Evolutionary conservation across 2,888 invertebrate species (phyloP).

Genomic region (Andrena camellia): DNA sequence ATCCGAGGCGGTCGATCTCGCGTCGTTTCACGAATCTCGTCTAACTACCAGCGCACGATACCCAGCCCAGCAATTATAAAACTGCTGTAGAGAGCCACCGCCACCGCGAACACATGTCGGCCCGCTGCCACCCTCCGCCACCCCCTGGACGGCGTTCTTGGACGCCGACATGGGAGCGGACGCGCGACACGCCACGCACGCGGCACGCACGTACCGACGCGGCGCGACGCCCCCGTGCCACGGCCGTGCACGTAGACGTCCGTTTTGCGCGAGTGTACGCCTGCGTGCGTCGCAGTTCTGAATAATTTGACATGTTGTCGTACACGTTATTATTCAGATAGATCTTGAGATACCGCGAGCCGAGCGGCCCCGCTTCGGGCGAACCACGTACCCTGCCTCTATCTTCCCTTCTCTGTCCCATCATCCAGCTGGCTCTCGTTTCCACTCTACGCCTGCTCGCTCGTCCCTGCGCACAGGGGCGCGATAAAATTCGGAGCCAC

Average conservation of each 20-base stretch:
- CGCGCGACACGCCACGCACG: conserved; percentile 69
- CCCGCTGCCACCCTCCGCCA: conserved; percentile 48
- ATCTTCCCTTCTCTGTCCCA: not conserved
- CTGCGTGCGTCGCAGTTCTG: conserved; percentile 80
- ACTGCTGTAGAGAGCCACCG: conserved; percentile 74
- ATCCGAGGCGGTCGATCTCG: conserved; percentile 19
- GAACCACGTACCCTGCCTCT: conserved; percentile 1
- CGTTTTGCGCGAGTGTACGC: conserved; percentile 58
- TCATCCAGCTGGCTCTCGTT: conserved; percentile 23
- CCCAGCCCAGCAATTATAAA: conserved; percentile 78
- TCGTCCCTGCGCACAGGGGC: conserved; percentile 38
- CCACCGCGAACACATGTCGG: conserved; percentile 79
- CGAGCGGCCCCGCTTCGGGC: conserved; percentile 60
- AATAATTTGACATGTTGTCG: conserved; percentile 85
- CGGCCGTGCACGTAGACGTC: conserved; percentile 21
- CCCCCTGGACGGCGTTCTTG: conserved; percentile 52
- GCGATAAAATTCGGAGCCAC: conserved; percentile 55
- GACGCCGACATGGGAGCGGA: conserved; percentile 70
- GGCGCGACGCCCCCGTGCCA: conserved; percentile 44
- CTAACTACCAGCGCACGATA: conserved; percentile 64
- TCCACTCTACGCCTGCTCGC: conserved; percentile 20
- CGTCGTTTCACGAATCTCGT: conserved; percentile 67
- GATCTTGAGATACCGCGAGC: conserved; percentile 82
- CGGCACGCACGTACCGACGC: conserved; percentile 66
- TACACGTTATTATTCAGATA: conserved; percentile 85